These are phyloP conservation scores for Drosophila sp. DNA, from an alignment of 1,140 invertebrate genomes.

Conservation along the genomic window DNA sequence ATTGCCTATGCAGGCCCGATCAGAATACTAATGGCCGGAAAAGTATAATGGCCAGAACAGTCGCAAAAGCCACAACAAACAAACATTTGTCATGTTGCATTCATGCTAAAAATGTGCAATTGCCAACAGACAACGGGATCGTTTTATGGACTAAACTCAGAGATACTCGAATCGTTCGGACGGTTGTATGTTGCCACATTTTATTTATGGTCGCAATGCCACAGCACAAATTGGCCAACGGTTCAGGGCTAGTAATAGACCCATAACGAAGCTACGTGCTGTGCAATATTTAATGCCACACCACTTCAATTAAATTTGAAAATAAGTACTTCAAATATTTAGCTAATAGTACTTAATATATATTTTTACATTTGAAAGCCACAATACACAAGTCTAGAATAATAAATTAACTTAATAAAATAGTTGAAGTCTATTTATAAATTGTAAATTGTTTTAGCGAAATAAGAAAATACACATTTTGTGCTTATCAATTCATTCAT, in stretches of 20 bases:
- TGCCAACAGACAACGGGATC: conserved; percentile 23
- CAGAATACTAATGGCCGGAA: conserved; percentile 64
- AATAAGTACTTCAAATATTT: neutral
- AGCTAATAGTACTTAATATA: neutral
- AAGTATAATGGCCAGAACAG: conserved; percentile 53
- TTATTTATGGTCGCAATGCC: conserved; percentile 70
- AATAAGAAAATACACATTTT: too few species aligned
- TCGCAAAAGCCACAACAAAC: conserved; percentile 54
- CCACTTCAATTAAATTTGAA: conserved; percentile 28
- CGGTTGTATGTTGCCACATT: conserved; percentile 53
- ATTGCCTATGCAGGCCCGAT: conserved; percentile 41
- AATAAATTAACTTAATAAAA: too few species aligned
- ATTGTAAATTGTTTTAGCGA: too few species aligned
- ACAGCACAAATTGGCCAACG: conserved; percentile 54
- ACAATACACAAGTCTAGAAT: too few species aligned
- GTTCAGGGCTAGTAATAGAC: conserved; percentile 64
- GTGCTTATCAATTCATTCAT: too few species aligned
- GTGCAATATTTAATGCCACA: conserved; percentile 36
- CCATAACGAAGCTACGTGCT: conserved; percentile 60
- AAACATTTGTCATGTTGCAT: conserved; percentile 74
- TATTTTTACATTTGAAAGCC: too few species aligned
- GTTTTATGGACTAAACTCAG: conserved; percentile 58
- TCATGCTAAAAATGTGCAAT: conserved; percentile 63
- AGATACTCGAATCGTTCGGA: conserved; percentile 31
- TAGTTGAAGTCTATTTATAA: conserved; percentile 2